Percentiles rank a stretch among this genome's conserved stretches.
phyloP scores from a whole-genome alignment of 2,113 vertebrate species.

The Eleginops maclovinus region DNA sequence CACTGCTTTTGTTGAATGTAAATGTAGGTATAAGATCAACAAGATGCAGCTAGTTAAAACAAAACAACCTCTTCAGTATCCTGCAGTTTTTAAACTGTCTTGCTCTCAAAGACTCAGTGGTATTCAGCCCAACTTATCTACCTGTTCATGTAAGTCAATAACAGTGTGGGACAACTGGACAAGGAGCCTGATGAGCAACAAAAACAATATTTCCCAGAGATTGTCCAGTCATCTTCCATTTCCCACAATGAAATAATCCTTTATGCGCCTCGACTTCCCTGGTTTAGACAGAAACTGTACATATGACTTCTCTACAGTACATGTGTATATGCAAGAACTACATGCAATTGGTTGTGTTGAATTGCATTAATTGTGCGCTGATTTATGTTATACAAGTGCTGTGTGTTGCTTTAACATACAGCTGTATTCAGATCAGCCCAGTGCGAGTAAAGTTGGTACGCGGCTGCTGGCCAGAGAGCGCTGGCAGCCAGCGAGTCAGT shows the following conservation, averaged over 20 bases:
- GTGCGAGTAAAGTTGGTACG: conserved; percentile 29
- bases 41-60: not conserved
- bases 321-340: not conserved
- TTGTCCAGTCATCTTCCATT: conserved; percentile 45
- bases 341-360: not conserved
- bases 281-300: not conserved
- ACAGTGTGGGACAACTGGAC: conserved; percentile 34
- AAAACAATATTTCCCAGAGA: conserved; percentile 50
- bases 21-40: not conserved
- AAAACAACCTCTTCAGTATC: not conserved
- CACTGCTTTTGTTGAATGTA: not conserved
- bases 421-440: conserved; percentile 40
- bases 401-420: conserved; percentile 18
- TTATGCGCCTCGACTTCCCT: conserved; percentile 35
- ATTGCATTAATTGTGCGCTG: not conserved
- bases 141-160: conserved; percentile 47
- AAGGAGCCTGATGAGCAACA: not conserved
- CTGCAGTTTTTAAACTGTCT: conserved; percentile 10
- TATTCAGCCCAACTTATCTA: conserved; percentile 24
- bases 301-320: conserved; percentile 14
- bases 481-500: conserved; percentile 46
- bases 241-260: conserved; percentile 30
- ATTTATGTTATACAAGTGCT: not conserved
- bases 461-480: conserved; percentile 48
- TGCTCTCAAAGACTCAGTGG: conserved; percentile 37